Conservation (phyloP, 2,797 vertebrate species). For the Pangasius macronema region DNA sequence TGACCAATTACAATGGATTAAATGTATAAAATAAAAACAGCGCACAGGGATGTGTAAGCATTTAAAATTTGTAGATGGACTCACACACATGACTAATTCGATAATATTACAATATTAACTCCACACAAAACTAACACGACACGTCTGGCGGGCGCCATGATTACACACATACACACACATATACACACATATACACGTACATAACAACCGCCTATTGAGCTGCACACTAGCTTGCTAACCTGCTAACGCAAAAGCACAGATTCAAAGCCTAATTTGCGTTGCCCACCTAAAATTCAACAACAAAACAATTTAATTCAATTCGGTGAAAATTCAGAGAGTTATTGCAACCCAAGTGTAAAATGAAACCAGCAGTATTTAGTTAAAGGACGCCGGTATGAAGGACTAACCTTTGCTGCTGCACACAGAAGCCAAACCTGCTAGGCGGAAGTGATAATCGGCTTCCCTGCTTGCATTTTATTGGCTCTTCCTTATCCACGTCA, state of each 20-base stretch:
- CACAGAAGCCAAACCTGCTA: conserved; percentile 33
- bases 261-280: not conserved
- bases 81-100: too few species aligned
- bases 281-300: not conserved
- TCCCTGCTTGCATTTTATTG: not conserved
- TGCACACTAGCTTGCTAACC: conserved; percentile 33
- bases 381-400: conserved; percentile 31
- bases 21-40: not conserved
- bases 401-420: conserved; percentile 59
- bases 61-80: too few species aligned
- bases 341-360: not conserved
- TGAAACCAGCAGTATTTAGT: conserved; percentile 17
- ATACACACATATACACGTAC: not conserved
- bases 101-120: too few species aligned
- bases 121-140: too few species aligned
- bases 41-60: not conserved
- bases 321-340: not conserved
- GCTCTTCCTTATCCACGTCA: not conserved
- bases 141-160: conserved; percentile 8
- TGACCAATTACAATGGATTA: not conserved
- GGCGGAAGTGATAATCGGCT: not conserved
- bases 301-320: not conserved
- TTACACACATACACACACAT: not conserved
- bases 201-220: not conserved
- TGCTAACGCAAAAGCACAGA: not conserved